Evolutionary conservation across 2,888 invertebrate species (phyloP).

Genomic region (Cryptocephalus primarius): DNA sequence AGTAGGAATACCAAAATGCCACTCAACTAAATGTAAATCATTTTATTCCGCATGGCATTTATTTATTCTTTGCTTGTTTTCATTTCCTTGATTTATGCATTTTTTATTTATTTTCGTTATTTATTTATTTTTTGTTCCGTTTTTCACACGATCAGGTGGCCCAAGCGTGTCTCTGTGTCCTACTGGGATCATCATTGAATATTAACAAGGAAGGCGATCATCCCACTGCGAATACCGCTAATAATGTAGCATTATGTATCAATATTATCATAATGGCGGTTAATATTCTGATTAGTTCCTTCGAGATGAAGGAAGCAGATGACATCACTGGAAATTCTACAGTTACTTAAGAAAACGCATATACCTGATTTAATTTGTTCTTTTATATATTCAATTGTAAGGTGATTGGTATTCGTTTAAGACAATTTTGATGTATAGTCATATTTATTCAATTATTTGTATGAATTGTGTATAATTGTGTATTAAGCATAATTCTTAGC

Average conservation of each 20-base stretch:
- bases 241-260: conserved; percentile 47
- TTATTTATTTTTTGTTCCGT: conserved; percentile 17
- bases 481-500: too few relatives aligned
- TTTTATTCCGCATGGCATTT: neutral
- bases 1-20: too few relatives aligned
- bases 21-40: neutral
- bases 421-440: too few relatives aligned
- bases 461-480: too few relatives aligned
- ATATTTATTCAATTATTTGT: too few relatives aligned
- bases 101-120: conserved; percentile 10
- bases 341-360: too few relatives aligned
- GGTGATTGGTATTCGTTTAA: too few relatives aligned
- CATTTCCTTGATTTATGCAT: neutral
- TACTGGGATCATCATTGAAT: conserved; percentile 48
- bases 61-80: conserved; percentile 2
- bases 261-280: conserved; percentile 49
- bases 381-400: too few relatives aligned
- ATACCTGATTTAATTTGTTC: too few relatives aligned
- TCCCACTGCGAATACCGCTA: conserved; percentile 46
- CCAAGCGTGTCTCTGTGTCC: conserved; percentile 48
- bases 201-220: conserved; percentile 51
- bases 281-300: conserved; percentile 50
- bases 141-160: conserved; percentile 39
- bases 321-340: neutral
- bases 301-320: conserved; percentile 40